Percentiles rank a stretch among this genome's conserved stretches.
Evolutionary conservation across 2,888 invertebrate species (phyloP).

Genomic region (Drosophila atroscutellata): DNA sequence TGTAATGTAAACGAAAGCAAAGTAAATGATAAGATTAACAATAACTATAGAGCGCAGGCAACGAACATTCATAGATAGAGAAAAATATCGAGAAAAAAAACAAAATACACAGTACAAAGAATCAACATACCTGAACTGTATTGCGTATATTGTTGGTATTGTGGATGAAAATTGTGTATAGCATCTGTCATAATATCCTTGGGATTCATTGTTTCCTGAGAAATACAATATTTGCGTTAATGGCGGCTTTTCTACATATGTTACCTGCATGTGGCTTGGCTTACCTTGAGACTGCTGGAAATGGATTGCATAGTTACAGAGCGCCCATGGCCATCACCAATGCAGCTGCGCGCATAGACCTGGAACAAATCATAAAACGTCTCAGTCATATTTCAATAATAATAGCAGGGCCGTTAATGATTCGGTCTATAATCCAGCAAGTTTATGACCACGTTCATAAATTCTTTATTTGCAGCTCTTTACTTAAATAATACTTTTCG

Average conservation of each 20-base stretch:
- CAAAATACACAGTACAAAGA: constrained; percentile 19
- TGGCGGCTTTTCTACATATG: constrained; percentile 1
- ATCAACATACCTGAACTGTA: constrained; percentile 94
- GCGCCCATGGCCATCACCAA: constrained; percentile 93
- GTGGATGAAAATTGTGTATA: constrained; percentile 99
- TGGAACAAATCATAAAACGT: constrained; percentile 40
- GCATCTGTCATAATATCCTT: constrained; percentile 99
- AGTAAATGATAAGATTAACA: constrained; percentile 55
- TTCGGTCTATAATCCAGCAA: background rate
- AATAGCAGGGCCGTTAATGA: background rate
- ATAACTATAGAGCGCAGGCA: constrained; percentile 48
- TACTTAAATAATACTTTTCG: background rate
- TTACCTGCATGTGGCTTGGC: background rate
- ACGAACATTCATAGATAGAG: constrained; percentile 53
- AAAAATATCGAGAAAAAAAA: constrained; percentile 6
- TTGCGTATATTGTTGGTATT: constrained; percentile 99
- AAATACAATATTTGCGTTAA: constrained; percentile 34
- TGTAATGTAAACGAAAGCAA: constrained; percentile 47
- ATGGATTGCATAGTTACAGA: constrained; percentile 99
- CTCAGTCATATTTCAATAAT: background rate
- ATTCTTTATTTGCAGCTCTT: background rate
- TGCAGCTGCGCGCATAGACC: constrained; percentile 92
- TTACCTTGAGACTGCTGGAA: constrained; percentile 97
- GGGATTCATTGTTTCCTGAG: constrained; percentile 97
- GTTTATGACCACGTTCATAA: background rate